Conservation (phyloP, 2,888 invertebrate genomes). For the Tetragonisca angustula region DNA sequence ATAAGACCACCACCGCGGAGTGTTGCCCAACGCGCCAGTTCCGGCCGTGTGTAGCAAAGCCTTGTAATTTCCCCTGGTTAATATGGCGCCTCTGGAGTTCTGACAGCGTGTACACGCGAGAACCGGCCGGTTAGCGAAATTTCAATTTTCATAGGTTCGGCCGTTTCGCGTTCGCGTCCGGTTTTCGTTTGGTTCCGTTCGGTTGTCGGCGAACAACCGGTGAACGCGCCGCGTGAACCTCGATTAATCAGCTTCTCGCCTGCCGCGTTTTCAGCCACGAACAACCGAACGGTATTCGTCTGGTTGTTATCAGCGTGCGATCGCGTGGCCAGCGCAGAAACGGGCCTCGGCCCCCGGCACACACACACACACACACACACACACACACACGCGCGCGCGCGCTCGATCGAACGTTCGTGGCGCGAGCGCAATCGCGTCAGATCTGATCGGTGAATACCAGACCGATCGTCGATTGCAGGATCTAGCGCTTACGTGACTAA, state of each 20-base stretch:
- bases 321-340: slow-evolving; percentile 18
- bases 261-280: slow-evolving; percentile 28
- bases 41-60: slow-evolving; percentile 3
- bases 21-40: slow-evolving; percentile 2
- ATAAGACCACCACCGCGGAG: slow-evolving; percentile 30
- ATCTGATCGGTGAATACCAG: slow-evolving; percentile 65
- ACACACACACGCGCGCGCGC: too few relatives aligned
- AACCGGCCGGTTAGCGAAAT: slow-evolving; percentile 21
- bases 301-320: slow-evolving; percentile 32
- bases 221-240: not conserved
- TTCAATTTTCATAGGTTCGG: slow-evolving; percentile 30
- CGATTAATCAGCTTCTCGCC: slow-evolving; percentile 41
- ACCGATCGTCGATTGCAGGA: slow-evolving; percentile 62
- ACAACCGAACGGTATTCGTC: slow-evolving; percentile 25
- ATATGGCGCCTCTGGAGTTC: not conserved
- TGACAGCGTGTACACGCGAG: not conserved
- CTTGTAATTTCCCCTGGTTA: slow-evolving; percentile 38
- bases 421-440: slow-evolving; percentile 42
- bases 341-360: not conserved
- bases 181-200: not conserved
- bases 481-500: slow-evolving; percentile 69
- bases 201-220: not conserved
- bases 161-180: not conserved
- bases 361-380: too few relatives aligned
- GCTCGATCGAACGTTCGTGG: slow-evolving; percentile 45